A percentile compares a stretch with the other conserved stretches of the same genome.
Evolutionary conservation across 2,888 invertebrate genomes (phyloP).

Genomic region (Crepidodera aurea): DNA sequence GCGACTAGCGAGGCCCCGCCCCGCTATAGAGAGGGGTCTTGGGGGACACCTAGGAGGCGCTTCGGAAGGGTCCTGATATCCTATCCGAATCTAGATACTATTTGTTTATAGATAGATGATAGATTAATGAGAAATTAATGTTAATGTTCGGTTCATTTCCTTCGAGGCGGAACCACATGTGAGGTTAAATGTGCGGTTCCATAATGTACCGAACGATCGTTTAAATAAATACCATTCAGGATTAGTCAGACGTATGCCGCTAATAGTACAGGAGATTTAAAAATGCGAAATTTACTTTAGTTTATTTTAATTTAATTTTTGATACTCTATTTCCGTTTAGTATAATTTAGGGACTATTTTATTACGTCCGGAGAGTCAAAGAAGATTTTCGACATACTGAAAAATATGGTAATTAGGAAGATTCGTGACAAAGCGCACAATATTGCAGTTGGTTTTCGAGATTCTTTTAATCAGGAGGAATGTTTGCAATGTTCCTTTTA

Average conservation of each 20-base stretch:
- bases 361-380: too few relatives aligned
- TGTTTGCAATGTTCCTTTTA: too few relatives aligned
- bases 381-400: too few relatives aligned
- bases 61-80: slow-evolving; percentile 51
- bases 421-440: too few relatives aligned
- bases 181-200: slow-evolving; percentile 21
- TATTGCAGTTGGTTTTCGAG: too few relatives aligned
- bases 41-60: slow-evolving; percentile 49
- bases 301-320: too few relatives aligned
- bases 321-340: too few relatives aligned
- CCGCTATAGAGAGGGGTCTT: slow-evolving; percentile 48
- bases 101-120: slow-evolving; percentile 47
- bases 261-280: too few relatives aligned
- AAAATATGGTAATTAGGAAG: too few relatives aligned
- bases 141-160: slow-evolving; percentile 21
- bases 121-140: slow-evolving; percentile 35
- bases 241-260: neutral
- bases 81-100: slow-evolving; percentile 53
- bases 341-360: too few relatives aligned
- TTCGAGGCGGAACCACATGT: slow-evolving; percentile 17
- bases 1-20: slow-evolving; percentile 51
- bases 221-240: neutral
- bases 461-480: too few relatives aligned
- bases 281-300: too few relatives aligned
- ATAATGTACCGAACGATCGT: slow-evolving; percentile 4